Base-by-base conservation (phyloP, 2,113 vertebrate species). In the Nothocercus julius region DNA sequence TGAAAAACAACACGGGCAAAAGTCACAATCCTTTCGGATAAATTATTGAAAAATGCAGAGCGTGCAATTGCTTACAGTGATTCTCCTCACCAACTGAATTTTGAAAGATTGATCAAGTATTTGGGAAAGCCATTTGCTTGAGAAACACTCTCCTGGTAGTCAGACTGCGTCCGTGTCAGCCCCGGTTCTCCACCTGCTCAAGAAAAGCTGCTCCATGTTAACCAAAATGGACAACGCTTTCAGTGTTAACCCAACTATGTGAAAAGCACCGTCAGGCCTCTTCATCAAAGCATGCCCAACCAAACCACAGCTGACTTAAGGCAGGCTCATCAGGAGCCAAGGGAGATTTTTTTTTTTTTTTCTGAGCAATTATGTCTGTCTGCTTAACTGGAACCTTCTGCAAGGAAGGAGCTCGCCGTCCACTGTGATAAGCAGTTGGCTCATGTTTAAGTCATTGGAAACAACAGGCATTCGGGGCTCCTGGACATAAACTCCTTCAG, bases 61-160 rank as follows among this genome's bases (percentile, higher is more conserved):
- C 90, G 80, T 21, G 75, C 62, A 82, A 56, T 16, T 79, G 83
- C 63, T 59, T 40, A 15, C 40, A 42, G 58, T 79, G 69, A 90
- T 86, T 90, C 88, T 82, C 36, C 42, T 92, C 83, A 92, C 79
- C 83, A 95, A 45, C 34, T 92, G 66, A 47, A 87, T 88, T 95
- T 88, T 92, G 47, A 95, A 96, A 94, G 80, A 92, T 59, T 92
- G 70, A 92, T 76, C 80, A 93, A 79, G 81, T 79, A 79, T 30
- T 32, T 20, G 44, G 84, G 69, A 86, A 90, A 84, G 11, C 11
- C 58, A 73, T 70, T 92, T 85, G 54, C 77, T 73, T 82, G 62
- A 86, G 76, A 40, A 90, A 76, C 7, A 0, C 73, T 90, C 72
- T 89, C 66, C 83, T 82, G 62, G 59, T 64, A 84, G 44, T 69